phyloP scores from a whole-genome alignment of 2,113 vertebrate genomes.

The Mesitornis unicolor region DNA sequence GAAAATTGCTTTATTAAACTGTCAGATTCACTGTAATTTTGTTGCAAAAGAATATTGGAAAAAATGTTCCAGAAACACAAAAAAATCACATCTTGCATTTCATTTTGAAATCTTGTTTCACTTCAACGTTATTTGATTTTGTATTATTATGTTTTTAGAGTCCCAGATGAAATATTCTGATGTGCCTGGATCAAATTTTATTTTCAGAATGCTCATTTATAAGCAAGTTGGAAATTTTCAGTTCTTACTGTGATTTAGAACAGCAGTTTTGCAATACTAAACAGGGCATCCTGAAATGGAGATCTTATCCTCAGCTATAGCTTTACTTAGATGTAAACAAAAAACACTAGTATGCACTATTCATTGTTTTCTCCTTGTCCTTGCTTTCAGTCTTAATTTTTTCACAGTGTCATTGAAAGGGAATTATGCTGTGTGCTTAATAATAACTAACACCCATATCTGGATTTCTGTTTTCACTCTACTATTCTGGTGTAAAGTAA shows the following conservation, averaged over 20 bases:
- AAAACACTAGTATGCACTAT: background rate
- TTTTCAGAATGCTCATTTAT: constrained; percentile 19
- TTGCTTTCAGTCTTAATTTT: background rate
- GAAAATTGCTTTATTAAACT: constrained; percentile 59
- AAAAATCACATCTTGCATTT: constrained; percentile 32
- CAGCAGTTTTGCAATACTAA: background rate
- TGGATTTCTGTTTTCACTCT: background rate
- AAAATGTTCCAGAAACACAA: constrained; percentile 46
- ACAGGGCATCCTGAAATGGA: background rate
- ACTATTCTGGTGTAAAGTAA: background rate
- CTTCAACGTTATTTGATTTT: constrained; percentile 48
- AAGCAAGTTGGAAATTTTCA: background rate
- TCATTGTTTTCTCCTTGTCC: background rate
- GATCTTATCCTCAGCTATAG: background rate
- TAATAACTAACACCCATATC: background rate
- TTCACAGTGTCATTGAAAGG: background rate
- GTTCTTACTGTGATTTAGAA: background rate
- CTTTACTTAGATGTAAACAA: background rate
- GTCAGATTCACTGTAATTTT: constrained; percentile 48
- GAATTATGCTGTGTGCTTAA: background rate
- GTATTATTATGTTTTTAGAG: constrained; percentile 12
- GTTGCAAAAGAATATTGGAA: constrained; percentile 50
- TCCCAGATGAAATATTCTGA: constrained; percentile 2
- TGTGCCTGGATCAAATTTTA: background rate
- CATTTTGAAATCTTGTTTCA: constrained; percentile 38